Base-by-base conservation (phyloP, 2,888 invertebrate genomes). In the Lasiommata megera region DNA sequence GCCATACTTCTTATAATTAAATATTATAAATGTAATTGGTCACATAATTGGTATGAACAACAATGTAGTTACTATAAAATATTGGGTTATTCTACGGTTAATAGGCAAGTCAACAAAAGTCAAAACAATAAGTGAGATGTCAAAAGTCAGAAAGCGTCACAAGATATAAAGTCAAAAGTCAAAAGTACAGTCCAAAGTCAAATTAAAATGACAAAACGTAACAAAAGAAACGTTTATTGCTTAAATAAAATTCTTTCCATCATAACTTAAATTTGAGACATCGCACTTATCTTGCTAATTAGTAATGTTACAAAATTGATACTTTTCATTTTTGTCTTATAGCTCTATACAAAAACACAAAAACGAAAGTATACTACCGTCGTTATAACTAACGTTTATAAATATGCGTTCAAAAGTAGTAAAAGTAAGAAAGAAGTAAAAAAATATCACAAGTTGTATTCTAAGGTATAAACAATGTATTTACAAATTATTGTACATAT, bases 91-190 rank as follows among this genome's bases (percentile, higher is more conserved):
- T 23, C 23, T 55, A 50, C 56, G 62, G 64, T 75, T 72, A 28
- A 16, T 11, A 76, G 71, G 74, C 70, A 65, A 67, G 72, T 73
- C 68, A 64, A 70, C 70, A 67, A 63, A 70, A 63, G 70, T 62
- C 34, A 23, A 66, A 67, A 62, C 72, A 79, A 76, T 78, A 88
- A 88, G 88, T 82, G 85, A 82, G 87, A 88, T 87, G 87, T 88
- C 88, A 76, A 41, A 54, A 67, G 67, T 67, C 61, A 17, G 53
- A 61, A 56, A 40, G 17, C 54, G 53, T 73, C 71, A 56, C 29
- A 60, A 59, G 50, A 64, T 60, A 54, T 56, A 31, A 43, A 51
- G 65, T 62, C 50, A 60, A 68, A 64, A 70, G 63, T 64, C 63
- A 68, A 64, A 70, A 62, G 63, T 61, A 31, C 50, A 65, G 67